Percentiles rank a stretch among this genome's conserved stretches.
Conservation (phyloP, 2,888 invertebrate genomes). For the Anoplius nigerrimus region DNA sequence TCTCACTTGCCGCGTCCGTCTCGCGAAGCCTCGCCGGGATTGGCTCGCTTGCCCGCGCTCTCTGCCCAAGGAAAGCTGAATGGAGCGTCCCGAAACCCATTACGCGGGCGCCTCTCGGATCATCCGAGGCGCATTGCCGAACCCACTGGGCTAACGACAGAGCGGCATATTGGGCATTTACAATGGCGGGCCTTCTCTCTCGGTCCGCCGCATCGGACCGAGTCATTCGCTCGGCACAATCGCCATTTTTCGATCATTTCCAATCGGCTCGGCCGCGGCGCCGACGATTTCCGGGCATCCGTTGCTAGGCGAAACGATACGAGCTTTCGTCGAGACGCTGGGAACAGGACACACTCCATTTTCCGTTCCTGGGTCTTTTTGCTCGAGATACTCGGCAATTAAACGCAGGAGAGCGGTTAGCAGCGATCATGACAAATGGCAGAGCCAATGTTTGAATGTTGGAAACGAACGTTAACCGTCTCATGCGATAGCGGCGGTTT, state of each 20-base stretch:
- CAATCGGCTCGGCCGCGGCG: not conserved
- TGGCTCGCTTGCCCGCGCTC: conserved; percentile 20
- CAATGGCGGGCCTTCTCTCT: not conserved
- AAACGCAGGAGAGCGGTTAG: too few relatives aligned
- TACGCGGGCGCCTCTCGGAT: conserved; percentile 1
- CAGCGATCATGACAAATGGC: too few relatives aligned
- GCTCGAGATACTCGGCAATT: too few relatives aligned
- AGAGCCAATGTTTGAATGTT: too few relatives aligned
- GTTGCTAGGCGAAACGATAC: not conserved
- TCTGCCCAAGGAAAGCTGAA: not conserved
- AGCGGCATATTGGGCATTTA: conserved; percentile 26
- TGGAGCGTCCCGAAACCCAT: conserved; percentile 33
- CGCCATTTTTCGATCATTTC: conserved; percentile 4
- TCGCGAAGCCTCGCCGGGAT: conserved; percentile 20
- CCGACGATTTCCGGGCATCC: not conserved
- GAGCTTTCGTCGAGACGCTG: not conserved
- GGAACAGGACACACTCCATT: not conserved
- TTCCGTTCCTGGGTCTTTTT: not conserved
- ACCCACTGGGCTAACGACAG: not conserved
- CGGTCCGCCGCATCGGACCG: too few relatives aligned
- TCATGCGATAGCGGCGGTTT: too few relatives aligned
- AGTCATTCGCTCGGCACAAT: not conserved
- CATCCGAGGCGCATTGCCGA: not conserved
- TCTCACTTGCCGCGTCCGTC: conserved; percentile 41
- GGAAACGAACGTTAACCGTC: too few relatives aligned